Evolutionary conservation across 2,797 vertebrate species (phyloP).

Genomic region (Sebastes alutus): DNA sequence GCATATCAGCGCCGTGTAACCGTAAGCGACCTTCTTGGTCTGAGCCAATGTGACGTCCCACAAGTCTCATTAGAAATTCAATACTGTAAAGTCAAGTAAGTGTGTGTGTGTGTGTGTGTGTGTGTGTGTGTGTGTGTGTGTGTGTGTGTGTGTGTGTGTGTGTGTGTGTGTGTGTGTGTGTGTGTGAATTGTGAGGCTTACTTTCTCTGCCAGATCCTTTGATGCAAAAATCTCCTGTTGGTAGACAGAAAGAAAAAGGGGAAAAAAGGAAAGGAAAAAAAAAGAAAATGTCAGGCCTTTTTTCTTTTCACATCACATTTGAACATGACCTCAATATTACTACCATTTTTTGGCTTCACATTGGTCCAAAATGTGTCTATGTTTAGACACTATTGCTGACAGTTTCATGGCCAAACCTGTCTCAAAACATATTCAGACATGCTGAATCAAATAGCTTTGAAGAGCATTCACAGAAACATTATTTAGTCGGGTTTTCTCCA

Average conservation of each 20-base stretch:
- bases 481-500: background rate
- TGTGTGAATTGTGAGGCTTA: constrained; percentile 58
- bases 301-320: background rate
- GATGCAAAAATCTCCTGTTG: constrained; percentile 76
- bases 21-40: background rate
- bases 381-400: background rate
- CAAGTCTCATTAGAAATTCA: constrained; percentile 29
- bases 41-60: background rate
- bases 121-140: constrained; percentile 1
- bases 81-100: background rate
- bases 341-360: background rate
- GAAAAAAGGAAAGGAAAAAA: background rate
- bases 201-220: constrained; percentile 77
- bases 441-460: constrained; percentile 14
- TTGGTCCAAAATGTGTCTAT: background rate
- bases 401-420: constrained; percentile 8
- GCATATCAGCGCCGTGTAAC: no score
- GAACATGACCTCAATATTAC: background rate
- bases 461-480: constrained; percentile 4
- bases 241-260: background rate
- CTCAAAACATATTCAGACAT: background rate
- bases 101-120: background rate
- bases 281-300: background rate
- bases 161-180: background rate
- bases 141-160: background rate